A percentile compares a stretch with the other conserved stretches of the same genome.
Evolutionary conservation across 1,140 invertebrate species (phyloP).

Genomic region (Anoplophora glabripennis): DNA sequence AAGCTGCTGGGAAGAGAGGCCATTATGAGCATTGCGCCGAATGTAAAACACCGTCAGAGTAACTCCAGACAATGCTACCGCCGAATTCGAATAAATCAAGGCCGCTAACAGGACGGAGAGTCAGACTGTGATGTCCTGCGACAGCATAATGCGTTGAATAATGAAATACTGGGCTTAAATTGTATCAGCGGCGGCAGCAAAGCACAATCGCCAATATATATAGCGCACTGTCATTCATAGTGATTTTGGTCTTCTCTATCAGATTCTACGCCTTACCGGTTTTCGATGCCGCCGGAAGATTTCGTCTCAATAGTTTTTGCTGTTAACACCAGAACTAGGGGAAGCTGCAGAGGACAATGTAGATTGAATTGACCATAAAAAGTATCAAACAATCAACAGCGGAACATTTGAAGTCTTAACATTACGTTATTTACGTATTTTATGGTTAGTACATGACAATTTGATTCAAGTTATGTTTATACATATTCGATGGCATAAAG

Average conservation of each 20-base stretch:
- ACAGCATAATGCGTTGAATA: constrained; percentile 41
- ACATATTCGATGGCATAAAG: too few relatives aligned
- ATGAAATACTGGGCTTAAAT: constrained; percentile 41
- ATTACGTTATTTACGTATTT: too few relatives aligned
- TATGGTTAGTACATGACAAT: too few relatives aligned
- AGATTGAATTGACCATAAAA: too few relatives aligned
- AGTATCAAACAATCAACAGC: too few relatives aligned
- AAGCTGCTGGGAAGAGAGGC: constrained; percentile 12
- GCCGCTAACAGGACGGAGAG: constrained; percentile 34
- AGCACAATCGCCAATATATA: constrained; percentile 31
- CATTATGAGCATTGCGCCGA: constrained; percentile 26
- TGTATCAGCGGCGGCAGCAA: constrained; percentile 35
- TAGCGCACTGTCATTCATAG: constrained; percentile 34
- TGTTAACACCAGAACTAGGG: too few relatives aligned
- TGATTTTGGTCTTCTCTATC: constrained; percentile 25
- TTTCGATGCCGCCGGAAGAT: too few relatives aligned
- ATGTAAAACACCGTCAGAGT: constrained; percentile 25
- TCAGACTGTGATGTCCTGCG: constrained; percentile 29
- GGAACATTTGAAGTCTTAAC: too few relatives aligned
- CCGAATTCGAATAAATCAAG: constrained; percentile 40
- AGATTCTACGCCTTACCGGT: too few relatives aligned
- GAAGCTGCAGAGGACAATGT: too few relatives aligned
- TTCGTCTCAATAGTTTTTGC: too few relatives aligned
- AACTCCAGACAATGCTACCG: constrained; percentile 19
- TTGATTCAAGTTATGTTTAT: too few relatives aligned